A percentile compares a stretch with the other conserved stretches of the same genome.
Evolutionary conservation across 2,113 vertebrate genomes (phyloP).

Genomic region (Muscicapa adusta): DNA sequence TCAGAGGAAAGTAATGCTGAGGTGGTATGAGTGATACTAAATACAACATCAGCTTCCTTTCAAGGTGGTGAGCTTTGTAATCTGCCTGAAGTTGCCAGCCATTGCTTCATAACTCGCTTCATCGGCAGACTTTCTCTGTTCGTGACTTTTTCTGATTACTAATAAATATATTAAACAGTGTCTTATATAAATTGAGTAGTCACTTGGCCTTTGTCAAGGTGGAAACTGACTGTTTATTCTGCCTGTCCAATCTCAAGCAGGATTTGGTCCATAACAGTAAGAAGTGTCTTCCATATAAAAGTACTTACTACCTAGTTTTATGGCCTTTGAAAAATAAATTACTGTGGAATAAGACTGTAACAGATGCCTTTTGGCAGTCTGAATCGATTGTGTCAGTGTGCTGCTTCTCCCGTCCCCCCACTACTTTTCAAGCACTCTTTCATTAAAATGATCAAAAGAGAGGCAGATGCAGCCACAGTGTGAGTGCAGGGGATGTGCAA

Average conservation of each 20-base stretch:
- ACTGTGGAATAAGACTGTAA: not conserved
- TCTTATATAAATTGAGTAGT: not conserved
- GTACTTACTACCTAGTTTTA: not conserved
- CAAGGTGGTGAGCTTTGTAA: constrained; percentile 15
- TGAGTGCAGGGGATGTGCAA: not conserved
- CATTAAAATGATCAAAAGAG: constrained; percentile 34
- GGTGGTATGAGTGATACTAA: not conserved
- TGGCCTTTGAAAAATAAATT: not conserved
- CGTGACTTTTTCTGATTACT: not conserved
- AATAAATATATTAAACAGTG: constrained; percentile 13
- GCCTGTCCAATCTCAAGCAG: not conserved
- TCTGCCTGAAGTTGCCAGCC: not conserved
- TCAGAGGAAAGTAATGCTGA: not conserved
- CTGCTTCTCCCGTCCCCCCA: not conserved
- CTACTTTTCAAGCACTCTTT: constrained; percentile 1
- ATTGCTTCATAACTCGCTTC: constrained; percentile 21
- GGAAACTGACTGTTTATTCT: constrained; percentile 3
- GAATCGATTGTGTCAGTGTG: constrained; percentile 23
- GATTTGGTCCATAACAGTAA: not conserved
- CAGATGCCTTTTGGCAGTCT: constrained; percentile 19
- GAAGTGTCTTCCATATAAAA: not conserved
- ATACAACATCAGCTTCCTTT: not conserved
- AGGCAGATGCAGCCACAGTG: constrained; percentile 47
- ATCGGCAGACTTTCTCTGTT: constrained; percentile 18
- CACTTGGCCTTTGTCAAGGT: constrained; percentile 11